Conservation (phyloP, 1,140 invertebrate species). For the Sitodiplosis mosellana region DNA sequence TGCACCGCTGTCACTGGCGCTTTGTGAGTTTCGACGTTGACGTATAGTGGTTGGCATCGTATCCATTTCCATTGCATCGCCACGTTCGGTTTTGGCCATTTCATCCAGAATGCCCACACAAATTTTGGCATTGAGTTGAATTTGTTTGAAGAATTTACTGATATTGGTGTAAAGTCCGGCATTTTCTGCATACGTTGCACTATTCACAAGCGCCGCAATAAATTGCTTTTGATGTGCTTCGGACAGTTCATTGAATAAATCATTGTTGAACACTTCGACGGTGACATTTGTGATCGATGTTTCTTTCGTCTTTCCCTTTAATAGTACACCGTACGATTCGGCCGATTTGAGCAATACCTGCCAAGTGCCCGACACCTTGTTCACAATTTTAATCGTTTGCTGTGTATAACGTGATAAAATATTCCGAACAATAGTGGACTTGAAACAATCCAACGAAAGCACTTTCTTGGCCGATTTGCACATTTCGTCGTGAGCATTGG, state of each 20-base stretch:
- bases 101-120: constrained; percentile 36
- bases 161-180: constrained; percentile 35
- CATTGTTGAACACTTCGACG: constrained; percentile 28
- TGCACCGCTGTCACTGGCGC: constrained; percentile 26
- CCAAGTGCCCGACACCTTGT: not conserved
- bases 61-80: not conserved
- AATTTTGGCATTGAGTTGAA: constrained; percentile 34
- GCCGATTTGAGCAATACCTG: not conserved
- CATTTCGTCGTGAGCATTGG: constrained; percentile 9
- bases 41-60: constrained; percentile 10
- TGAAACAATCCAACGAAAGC: constrained; percentile 8
- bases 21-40: constrained; percentile 15
- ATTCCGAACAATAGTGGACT: constrained; percentile 12
- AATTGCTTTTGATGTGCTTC: constrained; percentile 24
- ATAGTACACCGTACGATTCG: not conserved
- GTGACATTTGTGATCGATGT: not conserved
- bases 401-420: constrained; percentile 15
- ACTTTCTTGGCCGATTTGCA: constrained; percentile 1
- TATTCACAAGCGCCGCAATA: constrained; percentile 26
- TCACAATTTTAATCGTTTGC: constrained; percentile 7
- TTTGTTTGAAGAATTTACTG: constrained; percentile 45
- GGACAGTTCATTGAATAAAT: constrained; percentile 30
- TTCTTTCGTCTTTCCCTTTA: not conserved
- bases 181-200: constrained; percentile 31
- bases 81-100: constrained; percentile 30